Percentiles rank a stretch among this genome's conserved stretches.
Conservation (phyloP, 2,888 invertebrate species). For the Phaedon cochleariae region DNA sequence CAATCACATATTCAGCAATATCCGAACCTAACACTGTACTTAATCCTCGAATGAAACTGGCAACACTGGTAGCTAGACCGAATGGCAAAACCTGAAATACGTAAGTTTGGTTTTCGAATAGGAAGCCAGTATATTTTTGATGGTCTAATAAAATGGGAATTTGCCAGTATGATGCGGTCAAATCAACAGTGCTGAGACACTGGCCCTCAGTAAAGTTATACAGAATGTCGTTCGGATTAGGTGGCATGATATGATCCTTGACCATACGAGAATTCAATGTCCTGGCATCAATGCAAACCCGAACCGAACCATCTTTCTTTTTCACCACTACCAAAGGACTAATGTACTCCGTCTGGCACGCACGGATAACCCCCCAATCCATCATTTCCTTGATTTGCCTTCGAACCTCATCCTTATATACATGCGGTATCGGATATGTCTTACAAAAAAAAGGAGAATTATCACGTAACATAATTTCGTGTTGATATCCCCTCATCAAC, state of each 20-base stretch:
- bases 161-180: too few relatives aligned
- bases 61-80: too few relatives aligned
- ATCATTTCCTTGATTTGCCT: conserved; percentile 27
- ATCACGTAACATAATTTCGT: conserved; percentile 9
- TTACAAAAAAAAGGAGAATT: conserved; percentile 2
- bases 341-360: conserved; percentile 17
- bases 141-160: too few relatives aligned
- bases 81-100: too few relatives aligned
- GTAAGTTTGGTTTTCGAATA: too few relatives aligned
- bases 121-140: too few relatives aligned
- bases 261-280: conserved; percentile 22
- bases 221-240: conserved; percentile 16
- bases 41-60: neutral
- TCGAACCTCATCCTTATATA: neutral
- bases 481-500: conserved; percentile 21
- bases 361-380: conserved; percentile 17
- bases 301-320: conserved; percentile 30
- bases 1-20: too few relatives aligned
- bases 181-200: conserved; percentile 5
- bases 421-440: conserved; percentile 16
- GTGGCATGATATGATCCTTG: conserved; percentile 28
- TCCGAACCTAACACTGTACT: conserved; percentile 17
- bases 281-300: conserved; percentile 33
- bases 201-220: conserved; percentile 11
- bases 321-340: conserved; percentile 23